Evolutionary conservation across 2,888 invertebrate genomes (phyloP).

Genomic region (Perithous albicinctus): DNA sequence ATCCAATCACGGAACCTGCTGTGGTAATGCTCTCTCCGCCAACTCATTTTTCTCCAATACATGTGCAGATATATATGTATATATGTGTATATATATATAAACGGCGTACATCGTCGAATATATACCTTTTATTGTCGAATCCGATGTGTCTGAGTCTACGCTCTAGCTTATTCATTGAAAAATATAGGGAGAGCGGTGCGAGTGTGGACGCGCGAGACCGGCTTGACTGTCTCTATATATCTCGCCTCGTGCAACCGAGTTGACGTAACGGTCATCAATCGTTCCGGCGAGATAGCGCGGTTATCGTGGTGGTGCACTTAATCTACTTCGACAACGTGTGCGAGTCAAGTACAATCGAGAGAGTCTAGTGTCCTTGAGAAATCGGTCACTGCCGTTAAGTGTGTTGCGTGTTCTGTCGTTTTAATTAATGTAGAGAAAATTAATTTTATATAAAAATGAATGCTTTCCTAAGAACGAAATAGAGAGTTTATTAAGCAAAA

Average conservation of each 20-base stretch:
- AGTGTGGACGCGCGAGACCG: slow-evolving; percentile 34
- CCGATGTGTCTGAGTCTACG: slow-evolving; percentile 28
- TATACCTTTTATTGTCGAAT: not conserved
- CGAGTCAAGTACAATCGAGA: slow-evolving; percentile 15
- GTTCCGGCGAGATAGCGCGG: slow-evolving; percentile 40
- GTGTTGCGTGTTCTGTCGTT: not conserved
- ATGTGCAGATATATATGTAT: too few species aligned
- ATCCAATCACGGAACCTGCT: slow-evolving; percentile 47
- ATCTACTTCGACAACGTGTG: slow-evolving; percentile 20
- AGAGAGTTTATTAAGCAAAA: too few species aligned
- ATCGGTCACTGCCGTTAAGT: slow-evolving; percentile 19
- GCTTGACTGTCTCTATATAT: slow-evolving; percentile 2
- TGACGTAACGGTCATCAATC: slow-evolving; percentile 56
- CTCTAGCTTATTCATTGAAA: slow-evolving; percentile 38
- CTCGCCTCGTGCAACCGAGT: slow-evolving; percentile 43
- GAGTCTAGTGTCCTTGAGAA: slow-evolving; percentile 40
- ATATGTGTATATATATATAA: not conserved
- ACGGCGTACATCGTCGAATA: not conserved
- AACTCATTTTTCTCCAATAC: not conserved
- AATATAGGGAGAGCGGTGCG: not conserved
- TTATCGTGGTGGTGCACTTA: slow-evolving; percentile 9
- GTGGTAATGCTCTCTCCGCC: slow-evolving; percentile 29
- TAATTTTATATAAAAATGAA: not conserved
- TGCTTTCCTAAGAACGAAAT: too few species aligned
- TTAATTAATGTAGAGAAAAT: not conserved